Evolutionary conservation across 92 coral and sea anemone genomes (phyloP).

Genomic region (Palythoa grandis): DNA sequence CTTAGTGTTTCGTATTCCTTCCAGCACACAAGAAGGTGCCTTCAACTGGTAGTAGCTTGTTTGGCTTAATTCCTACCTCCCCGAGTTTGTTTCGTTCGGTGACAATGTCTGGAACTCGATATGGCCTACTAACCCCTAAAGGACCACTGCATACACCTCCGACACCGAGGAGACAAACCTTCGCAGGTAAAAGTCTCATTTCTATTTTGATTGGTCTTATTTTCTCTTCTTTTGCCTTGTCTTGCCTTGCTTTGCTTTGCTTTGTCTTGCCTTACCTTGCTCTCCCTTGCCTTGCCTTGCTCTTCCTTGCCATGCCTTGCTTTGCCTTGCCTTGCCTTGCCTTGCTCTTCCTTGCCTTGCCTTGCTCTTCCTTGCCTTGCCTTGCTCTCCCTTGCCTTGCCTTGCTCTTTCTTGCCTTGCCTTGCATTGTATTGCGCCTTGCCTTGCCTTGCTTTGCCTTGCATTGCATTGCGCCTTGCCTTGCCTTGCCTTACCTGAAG

Average conservation of each 20-base stretch:
- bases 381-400: no score
- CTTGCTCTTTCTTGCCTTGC: no score
- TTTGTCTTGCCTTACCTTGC: no score
- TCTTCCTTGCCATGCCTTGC: no score
- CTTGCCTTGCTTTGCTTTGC: background rate
- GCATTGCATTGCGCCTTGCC: no score
- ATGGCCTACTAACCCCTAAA: conserved; percentile 66
- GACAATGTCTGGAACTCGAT: conserved; percentile 81
- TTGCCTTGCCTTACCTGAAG: no score
- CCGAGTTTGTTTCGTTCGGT: conserved; percentile 90
- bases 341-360: no score
- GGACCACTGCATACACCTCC: conserved; percentile 55
- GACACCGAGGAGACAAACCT: conserved; percentile 56
- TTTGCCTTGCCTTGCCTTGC: no score
- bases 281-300: no score
- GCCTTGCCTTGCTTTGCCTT: no score
- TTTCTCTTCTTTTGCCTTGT: background rate
- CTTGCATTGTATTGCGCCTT: no score
- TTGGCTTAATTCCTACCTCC: conserved; percentile 74
- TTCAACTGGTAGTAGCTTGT: conserved; percentile 71
- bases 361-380: no score
- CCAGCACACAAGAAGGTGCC: conserved; percentile 74
- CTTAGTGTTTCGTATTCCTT: background rate
- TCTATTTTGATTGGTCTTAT: background rate
- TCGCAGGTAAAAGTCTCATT: conserved; percentile 53